Evolutionary conservation across 2,113 vertebrate species (phyloP).

Genomic region (Morphnarchus princeps): DNA sequence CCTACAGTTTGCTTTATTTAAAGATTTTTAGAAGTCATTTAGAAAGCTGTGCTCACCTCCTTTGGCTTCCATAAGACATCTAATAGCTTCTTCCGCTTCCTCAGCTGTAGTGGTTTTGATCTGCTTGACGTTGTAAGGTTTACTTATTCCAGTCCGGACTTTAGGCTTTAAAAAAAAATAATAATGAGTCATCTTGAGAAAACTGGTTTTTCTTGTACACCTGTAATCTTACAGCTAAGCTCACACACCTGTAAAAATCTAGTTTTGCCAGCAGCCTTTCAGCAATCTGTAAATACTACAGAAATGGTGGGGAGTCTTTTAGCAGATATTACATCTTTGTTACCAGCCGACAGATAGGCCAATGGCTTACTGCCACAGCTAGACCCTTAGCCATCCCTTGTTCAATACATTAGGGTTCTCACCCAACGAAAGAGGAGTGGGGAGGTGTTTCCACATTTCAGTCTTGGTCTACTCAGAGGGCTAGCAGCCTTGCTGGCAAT

Average conservation of each 20-base stretch:
- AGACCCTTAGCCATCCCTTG: not conserved
- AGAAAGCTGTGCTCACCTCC: slow-evolving; percentile 63
- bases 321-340: not conserved
- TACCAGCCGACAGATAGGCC: not conserved
- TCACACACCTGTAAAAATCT: not conserved
- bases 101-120: slow-evolving; percentile 79
- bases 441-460: not conserved
- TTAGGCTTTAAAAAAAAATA: slow-evolving; percentile 64
- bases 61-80: slow-evolving; percentile 76
- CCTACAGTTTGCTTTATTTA: not conserved
- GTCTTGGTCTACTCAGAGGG: not conserved
- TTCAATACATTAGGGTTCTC: not conserved
- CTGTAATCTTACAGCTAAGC: not conserved
- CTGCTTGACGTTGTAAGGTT: slow-evolving; percentile 81
- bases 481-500: not conserved
- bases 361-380: not conserved
- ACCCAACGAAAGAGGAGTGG: not conserved
- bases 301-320: not conserved
- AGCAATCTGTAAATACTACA: not conserved
- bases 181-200: not conserved
- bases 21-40: not conserved
- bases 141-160: slow-evolving; percentile 80
- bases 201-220: not conserved
- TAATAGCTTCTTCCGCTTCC: slow-evolving; percentile 80
- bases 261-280: not conserved